Evolutionary conservation across 2,113 vertebrate species (phyloP).

Genomic region (Myodes glareolus): DNA sequence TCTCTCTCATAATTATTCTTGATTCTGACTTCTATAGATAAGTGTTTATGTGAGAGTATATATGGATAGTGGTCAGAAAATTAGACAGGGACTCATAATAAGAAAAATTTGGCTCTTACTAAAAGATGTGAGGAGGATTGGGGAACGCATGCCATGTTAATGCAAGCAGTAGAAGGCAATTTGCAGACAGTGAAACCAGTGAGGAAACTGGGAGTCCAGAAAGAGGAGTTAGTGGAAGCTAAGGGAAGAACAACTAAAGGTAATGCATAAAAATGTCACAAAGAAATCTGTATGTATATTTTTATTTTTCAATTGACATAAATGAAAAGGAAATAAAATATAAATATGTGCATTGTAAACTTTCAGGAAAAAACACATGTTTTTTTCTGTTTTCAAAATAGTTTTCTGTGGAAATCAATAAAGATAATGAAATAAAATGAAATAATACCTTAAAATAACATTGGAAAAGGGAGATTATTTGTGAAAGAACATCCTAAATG

Average conservation of each 20-base stretch:
- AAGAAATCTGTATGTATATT: background rate
- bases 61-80: background rate
- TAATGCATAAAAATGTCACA: background rate
- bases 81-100: background rate
- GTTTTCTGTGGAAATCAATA: background rate
- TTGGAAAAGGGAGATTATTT: conserved; percentile 38
- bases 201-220: background rate
- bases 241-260: background rate
- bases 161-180: background rate
- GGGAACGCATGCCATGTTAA: background rate
- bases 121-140: background rate
- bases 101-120: background rate
- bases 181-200: background rate
- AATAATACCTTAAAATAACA: conserved; percentile 12
- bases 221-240: background rate
- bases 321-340: background rate
- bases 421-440: background rate
- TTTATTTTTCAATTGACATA: background rate
- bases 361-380: background rate
- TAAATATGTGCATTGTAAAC: background rate
- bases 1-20: background rate
- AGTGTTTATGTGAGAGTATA: background rate
- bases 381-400: background rate
- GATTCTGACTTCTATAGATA: background rate
- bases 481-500: background rate